These are phyloP conservation scores for Papilio xuthus DNA, from an alignment of 1,140 invertebrate genomes.

Conservation along the genomic window DNA sequence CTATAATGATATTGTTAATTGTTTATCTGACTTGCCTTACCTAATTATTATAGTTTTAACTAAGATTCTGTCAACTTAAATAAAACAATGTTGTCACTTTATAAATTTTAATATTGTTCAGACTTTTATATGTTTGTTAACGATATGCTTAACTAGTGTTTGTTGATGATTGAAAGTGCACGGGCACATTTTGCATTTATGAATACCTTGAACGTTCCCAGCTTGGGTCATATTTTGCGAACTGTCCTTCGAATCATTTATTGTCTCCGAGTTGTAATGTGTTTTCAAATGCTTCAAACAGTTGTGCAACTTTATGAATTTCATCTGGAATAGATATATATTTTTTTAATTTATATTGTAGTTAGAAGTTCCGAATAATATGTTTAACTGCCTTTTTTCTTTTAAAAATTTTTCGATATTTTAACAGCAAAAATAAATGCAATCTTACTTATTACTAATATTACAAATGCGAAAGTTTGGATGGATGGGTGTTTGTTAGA, in stretches of 20 bases:
- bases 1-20: too few species aligned
- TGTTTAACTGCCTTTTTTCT: too few species aligned
- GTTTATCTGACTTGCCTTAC: too few species aligned
- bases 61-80: not conserved
- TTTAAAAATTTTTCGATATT: not conserved
- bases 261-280: slow-evolving; percentile 43
- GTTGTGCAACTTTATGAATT: slow-evolving; percentile 53
- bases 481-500: too few species aligned
- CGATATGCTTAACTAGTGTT: slow-evolving; percentile 64
- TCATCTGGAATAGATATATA: slow-evolving; percentile 54
- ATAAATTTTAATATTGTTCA: not conserved
- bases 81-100: not conserved
- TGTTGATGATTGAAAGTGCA: slow-evolving; percentile 57
- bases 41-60: not conserved
- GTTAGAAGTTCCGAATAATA: not conserved
- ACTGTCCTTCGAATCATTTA: slow-evolving; percentile 32
- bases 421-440: too few species aligned
- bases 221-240: slow-evolving; percentile 23
- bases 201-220: slow-evolving; percentile 36
- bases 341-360: slow-evolving; percentile 21
- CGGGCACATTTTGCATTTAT: slow-evolving; percentile 67
- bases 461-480: too few species aligned
- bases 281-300: slow-evolving; percentile 64
- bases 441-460: too few species aligned
- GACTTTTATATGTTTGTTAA: slow-evolving; percentile 63